Conservation (phyloP, 2,113 vertebrate species). For the Pachypanchax playfairii region DNA sequence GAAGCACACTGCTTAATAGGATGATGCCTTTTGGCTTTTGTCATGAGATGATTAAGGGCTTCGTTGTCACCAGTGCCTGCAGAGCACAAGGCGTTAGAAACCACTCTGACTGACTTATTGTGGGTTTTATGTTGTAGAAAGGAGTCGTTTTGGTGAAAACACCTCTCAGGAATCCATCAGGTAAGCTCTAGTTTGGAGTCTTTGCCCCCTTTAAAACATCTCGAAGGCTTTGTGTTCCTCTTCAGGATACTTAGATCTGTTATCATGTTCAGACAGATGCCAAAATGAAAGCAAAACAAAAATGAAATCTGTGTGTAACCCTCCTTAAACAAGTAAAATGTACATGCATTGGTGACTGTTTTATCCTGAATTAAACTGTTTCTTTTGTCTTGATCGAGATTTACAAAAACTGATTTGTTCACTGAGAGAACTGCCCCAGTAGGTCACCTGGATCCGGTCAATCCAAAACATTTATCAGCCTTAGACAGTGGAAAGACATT, state of each 20-base stretch:
- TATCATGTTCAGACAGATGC: slow-evolving; percentile 36
- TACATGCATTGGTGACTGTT: neutral
- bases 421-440: too few relatives aligned
- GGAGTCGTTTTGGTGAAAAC: slow-evolving; percentile 83
- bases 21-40: slow-evolving; percentile 99
- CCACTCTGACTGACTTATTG: slow-evolving; percentile 83
- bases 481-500: neutral
- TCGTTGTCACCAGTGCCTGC: slow-evolving; percentile 87
- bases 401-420: too few relatives aligned
- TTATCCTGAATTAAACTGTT: too few relatives aligned
- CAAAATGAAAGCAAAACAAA: slow-evolving; percentile 13
- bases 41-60: slow-evolving; percentile 97
- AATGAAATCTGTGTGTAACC: neutral
- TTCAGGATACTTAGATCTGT: slow-evolving; percentile 76
- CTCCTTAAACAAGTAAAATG: neutral
- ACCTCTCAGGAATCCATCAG: slow-evolving; percentile 87
- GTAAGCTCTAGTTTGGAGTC: slow-evolving; percentile 86
- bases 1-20: slow-evolving; percentile 96
- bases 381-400: too few relatives aligned
- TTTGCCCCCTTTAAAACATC: slow-evolving; percentile 80
- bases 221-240: slow-evolving; percentile 82
- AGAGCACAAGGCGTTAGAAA: slow-evolving; percentile 88
- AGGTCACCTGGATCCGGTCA: neutral
- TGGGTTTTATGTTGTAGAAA: slow-evolving; percentile 78
- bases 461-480: neutral